Percentiles rank a stretch among this genome's conserved stretches.
Conservation (phyloP, 2,113 vertebrate species). For the Dromaius novaehollandiae region DNA sequence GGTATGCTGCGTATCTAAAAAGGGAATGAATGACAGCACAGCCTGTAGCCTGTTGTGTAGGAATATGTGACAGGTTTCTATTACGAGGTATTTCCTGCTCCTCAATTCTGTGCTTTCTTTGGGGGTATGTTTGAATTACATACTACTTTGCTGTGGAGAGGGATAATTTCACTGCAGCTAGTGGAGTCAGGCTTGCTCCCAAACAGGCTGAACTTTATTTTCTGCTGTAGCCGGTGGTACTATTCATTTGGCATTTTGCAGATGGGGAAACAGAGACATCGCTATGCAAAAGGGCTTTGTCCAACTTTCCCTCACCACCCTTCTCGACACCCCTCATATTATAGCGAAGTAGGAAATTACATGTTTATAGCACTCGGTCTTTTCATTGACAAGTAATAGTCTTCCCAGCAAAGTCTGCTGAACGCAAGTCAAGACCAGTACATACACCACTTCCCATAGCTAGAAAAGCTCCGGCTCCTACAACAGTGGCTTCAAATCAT, state of each 20-base stretch:
- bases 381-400: background rate
- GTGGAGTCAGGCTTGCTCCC: background rate
- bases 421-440: background rate
- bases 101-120: constrained; percentile 11
- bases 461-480: background rate
- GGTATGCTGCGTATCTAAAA: background rate
- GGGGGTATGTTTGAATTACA: constrained; percentile 10
- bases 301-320: background rate
- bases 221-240: background rate
- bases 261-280: background rate
- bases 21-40: constrained; percentile 5
- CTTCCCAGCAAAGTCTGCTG: background rate
- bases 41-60: constrained; percentile 1
- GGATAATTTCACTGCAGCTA: constrained; percentile 37
- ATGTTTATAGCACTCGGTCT: background rate
- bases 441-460: background rate
- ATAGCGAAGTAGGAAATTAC: constrained; percentile 37
- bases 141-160: background rate
- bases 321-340: constrained; percentile 17
- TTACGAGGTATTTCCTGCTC: constrained; percentile 40
- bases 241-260: constrained; percentile 17
- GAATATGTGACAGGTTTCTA: constrained; percentile 24
- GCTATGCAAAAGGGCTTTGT: background rate
- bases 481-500: background rate
- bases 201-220: constrained; percentile 26